Evolutionary conservation across 2,113 vertebrate species (phyloP).

Genomic region (Tiliqua scincoides): DNA sequence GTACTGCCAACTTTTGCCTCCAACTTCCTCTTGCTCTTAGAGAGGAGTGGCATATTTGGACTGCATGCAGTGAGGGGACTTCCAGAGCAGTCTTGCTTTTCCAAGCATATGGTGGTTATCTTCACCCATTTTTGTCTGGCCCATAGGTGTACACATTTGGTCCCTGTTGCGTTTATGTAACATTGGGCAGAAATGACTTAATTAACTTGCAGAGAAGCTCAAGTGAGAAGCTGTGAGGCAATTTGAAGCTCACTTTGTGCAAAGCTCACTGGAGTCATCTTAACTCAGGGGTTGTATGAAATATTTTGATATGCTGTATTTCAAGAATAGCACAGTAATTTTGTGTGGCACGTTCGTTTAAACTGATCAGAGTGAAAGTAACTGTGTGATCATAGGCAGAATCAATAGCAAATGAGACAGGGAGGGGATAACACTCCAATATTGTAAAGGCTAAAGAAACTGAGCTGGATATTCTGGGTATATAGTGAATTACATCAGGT

Average conservation of each 20-base stretch:
- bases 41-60: too few relatives aligned
- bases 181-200: too few relatives aligned
- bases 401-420: background rate
- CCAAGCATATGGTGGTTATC: too few relatives aligned
- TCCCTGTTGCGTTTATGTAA: too few relatives aligned
- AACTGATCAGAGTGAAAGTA: background rate
- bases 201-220: background rate
- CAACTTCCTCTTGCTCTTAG: too few relatives aligned
- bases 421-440: background rate
- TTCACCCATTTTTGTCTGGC: too few relatives aligned
- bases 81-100: background rate
- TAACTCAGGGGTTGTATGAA: background rate
- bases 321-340: background rate
- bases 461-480: background rate
- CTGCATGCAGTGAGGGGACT: background rate
- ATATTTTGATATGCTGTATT: background rate
- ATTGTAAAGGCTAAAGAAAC: background rate
- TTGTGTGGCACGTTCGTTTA: background rate
- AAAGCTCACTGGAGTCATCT: background rate
- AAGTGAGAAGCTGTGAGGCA: background rate
- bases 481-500: background rate
- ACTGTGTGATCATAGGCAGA: background rate
- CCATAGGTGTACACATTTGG: too few relatives aligned
- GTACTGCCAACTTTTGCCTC: too few relatives aligned
- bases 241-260: background rate